Percentiles rank a stretch among this genome's conserved stretches.
These are phyloP conservation scores for Chouioia cunea DNA, from an alignment of 2,888 invertebrate genomes.

Conservation along the genomic window DNA sequence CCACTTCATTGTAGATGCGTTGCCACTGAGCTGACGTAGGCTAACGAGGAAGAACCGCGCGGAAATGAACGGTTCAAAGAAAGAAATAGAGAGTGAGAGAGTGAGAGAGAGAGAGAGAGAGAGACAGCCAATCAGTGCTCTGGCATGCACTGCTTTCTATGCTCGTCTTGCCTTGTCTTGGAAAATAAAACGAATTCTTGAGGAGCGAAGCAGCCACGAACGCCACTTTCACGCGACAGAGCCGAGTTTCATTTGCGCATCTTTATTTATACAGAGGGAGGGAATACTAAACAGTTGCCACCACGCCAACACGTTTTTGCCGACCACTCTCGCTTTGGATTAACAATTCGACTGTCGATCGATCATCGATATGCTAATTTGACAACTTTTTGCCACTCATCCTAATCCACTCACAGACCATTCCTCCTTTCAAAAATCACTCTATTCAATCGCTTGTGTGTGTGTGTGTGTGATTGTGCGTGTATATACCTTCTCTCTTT, in stretches of 20 bases:
- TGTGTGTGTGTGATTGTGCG: too few relatives aligned
- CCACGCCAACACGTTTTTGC: neutral
- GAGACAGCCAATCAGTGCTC: slow-evolving; percentile 19
- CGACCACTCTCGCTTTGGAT: neutral
- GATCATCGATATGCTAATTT: slow-evolving; percentile 56
- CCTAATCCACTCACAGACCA: too few relatives aligned
- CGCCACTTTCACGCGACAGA: slow-evolving; percentile 65
- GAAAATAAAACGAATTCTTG: slow-evolving; percentile 53
- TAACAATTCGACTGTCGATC: too few relatives aligned
- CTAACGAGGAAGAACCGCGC: too few relatives aligned
- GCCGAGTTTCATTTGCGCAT: slow-evolving; percentile 60
- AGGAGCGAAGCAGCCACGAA: slow-evolving; percentile 42
- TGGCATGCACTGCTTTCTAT: slow-evolving; percentile 45
- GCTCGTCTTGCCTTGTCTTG: slow-evolving; percentile 48
- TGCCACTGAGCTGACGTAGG: too few relatives aligned
- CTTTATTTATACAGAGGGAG: slow-evolving; percentile 63
- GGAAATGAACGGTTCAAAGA: too few relatives aligned
- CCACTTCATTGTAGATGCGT: slow-evolving; percentile 47
- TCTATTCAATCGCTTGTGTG: too few relatives aligned
- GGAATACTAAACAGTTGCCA: slow-evolving; percentile 52
- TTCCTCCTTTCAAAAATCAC: too few relatives aligned
- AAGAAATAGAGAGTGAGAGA: too few relatives aligned
- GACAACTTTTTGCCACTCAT: too few relatives aligned
- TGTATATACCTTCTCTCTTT: too few relatives aligned
- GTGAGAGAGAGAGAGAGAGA: slow-evolving; percentile 21